These are phyloP conservation scores for Stegastes partitus DNA, from an alignment of 2,113 vertebrate species.

Conservation along the genomic window DNA sequence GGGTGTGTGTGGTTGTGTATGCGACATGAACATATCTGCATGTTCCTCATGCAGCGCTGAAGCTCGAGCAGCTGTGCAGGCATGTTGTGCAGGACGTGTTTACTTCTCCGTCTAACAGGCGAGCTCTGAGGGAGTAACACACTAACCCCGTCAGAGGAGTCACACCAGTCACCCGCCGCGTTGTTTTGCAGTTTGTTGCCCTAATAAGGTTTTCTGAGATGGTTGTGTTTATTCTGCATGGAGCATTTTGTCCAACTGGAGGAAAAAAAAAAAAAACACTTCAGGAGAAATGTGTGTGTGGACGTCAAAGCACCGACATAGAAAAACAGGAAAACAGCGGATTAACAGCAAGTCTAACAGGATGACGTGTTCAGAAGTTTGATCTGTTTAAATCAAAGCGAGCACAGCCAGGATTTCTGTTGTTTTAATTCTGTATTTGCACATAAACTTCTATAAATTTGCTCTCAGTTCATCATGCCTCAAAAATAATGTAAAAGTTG, in stretches of 20 bases:
- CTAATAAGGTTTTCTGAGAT: slow-evolving; percentile 34
- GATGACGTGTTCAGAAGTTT: too few relatives aligned
- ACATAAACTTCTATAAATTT: background rate
- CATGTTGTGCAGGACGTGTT: slow-evolving; percentile 43
- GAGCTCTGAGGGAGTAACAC: slow-evolving; percentile 21
- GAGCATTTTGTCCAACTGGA: background rate
- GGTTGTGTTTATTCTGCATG: background rate
- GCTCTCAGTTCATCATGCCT: too few relatives aligned
- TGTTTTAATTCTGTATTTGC: background rate
- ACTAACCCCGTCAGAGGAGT: slow-evolving; percentile 33
- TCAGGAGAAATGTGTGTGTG: background rate
- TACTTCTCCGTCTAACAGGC: slow-evolving; percentile 27
- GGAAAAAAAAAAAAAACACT: slow-evolving; percentile 1
- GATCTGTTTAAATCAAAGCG: too few relatives aligned
- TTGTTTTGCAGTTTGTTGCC: slow-evolving; percentile 28
- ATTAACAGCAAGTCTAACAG: background rate
- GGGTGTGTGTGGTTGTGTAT: background rate
- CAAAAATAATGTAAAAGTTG: background rate
- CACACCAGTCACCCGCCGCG: background rate
- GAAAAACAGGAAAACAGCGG: background rate
- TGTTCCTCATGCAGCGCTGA: slow-evolving; percentile 6
- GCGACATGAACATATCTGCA: slow-evolving; percentile 17
- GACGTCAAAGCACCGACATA: background rate
- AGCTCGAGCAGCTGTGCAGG: slow-evolving; percentile 35
- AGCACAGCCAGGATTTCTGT: background rate